phyloP scores from a whole-genome alignment of 2,113 vertebrate genomes.

The Mesoclemmys tuberculata region DNA sequence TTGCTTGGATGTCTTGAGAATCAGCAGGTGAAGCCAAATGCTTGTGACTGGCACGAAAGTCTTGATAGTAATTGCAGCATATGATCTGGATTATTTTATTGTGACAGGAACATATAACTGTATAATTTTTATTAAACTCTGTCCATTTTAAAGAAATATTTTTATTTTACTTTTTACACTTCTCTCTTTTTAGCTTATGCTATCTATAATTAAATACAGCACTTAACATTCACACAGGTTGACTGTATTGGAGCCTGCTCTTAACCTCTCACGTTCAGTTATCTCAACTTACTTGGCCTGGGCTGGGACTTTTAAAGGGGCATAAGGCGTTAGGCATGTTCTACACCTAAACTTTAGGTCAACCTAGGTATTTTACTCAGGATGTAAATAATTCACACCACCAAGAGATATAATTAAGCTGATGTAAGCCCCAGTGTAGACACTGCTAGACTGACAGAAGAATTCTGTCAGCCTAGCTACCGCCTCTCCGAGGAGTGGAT shows the following conservation, averaged over 20 bases:
- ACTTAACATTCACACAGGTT: neutral
- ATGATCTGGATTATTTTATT: fast-evolving
- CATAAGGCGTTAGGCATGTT: fast-evolving
- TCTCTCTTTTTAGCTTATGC: neutral
- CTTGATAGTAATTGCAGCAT: neutral
- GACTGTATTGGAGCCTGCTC: neutral
- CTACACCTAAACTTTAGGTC: neutral
- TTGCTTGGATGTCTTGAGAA: neutral
- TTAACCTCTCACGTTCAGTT: neutral
- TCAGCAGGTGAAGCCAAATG: neutral
- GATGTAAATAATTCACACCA: neutral
- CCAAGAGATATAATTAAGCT: neutral
- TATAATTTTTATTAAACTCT: neutral
- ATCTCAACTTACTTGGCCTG: neutral
- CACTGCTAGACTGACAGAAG: neutral
- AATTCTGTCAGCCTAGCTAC: neutral
- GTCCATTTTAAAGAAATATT: neutral
- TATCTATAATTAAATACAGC: neutral
- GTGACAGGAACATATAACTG: neutral
- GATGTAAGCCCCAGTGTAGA: neutral
- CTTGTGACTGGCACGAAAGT: neutral
- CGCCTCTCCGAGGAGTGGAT: neutral
- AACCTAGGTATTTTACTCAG: neutral
- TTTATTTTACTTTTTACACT: neutral
- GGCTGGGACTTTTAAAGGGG: neutral